These are phyloP conservation scores for Aselliscus stoliczkanus DNA, from an alignment of 2,797 vertebrate species.

Conservation along the genomic window DNA sequence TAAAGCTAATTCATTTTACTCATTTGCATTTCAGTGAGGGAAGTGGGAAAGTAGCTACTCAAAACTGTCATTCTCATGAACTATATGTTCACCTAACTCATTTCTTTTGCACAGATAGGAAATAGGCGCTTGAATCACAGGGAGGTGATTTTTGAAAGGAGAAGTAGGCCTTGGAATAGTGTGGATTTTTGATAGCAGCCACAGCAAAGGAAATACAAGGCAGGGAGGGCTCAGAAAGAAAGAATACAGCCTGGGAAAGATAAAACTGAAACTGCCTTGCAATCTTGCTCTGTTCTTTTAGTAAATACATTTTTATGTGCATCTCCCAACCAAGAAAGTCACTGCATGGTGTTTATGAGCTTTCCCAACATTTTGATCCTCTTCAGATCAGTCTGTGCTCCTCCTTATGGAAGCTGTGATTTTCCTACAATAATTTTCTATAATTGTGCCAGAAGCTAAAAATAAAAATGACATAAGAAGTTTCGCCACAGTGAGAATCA, in stretches of 20 bases:
- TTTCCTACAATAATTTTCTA: constrained; percentile 67
- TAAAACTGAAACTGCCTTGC: neutral
- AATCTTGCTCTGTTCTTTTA: neutral
- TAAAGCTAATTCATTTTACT: constrained; percentile 4
- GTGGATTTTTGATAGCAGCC: neutral
- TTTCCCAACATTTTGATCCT: constrained; percentile 13
- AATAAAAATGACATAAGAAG: constrained; percentile 72
- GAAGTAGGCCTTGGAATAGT: neutral
- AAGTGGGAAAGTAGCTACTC: neutral
- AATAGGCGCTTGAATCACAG: neutral
- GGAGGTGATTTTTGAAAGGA: neutral
- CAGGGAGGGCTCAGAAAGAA: neutral
- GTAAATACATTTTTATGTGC: constrained; percentile 30
- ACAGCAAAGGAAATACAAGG: neutral
- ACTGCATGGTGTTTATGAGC: neutral
- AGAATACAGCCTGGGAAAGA: neutral
- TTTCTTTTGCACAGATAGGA: neutral
- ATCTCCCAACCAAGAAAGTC: neutral
- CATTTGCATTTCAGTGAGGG: neutral
- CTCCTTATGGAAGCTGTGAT: constrained; percentile 54
- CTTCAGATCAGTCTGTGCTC: constrained; percentile 29
- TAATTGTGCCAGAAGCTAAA: constrained; percentile 67
- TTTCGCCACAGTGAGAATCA: constrained; percentile 66
- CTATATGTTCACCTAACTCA: neutral
- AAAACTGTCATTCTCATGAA: neutral